Conservation (phyloP, 1,140 invertebrate species). For the Papilio aristodemus region DNA sequence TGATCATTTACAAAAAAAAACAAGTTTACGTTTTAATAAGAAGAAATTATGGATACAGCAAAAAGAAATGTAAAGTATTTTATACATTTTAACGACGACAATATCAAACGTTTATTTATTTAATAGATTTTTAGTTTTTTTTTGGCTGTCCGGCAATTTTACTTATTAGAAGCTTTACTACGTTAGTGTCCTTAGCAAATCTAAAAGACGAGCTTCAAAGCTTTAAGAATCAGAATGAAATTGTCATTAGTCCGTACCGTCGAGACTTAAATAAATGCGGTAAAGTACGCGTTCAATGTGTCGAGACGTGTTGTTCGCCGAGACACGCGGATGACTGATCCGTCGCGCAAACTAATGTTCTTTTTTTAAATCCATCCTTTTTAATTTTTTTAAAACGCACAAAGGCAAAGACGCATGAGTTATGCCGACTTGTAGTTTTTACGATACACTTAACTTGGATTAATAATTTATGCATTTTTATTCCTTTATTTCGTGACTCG, state of each 20-base stretch:
- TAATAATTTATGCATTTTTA: constrained; percentile 71
- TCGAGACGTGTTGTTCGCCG: constrained; percentile 64
- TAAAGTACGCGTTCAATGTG: constrained; percentile 49
- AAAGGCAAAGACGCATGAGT: constrained; percentile 72
- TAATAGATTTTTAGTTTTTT: neutral
- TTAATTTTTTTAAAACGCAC: constrained; percentile 72
- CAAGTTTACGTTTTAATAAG: neutral
- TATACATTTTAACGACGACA: neutral
- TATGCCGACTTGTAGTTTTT: constrained; percentile 77
- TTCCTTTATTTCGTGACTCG: constrained; percentile 53
- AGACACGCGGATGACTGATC: constrained; percentile 74
- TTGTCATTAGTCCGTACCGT: constrained; percentile 60
- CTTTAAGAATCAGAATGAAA: constrained; percentile 56
- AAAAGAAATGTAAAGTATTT: neutral
- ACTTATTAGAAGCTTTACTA: neutral
- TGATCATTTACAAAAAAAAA: neutral
- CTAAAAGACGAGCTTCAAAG: constrained; percentile 3
- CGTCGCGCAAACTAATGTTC: constrained; percentile 74
- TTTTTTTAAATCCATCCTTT: constrained; percentile 64
- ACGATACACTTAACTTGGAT: constrained; percentile 73
- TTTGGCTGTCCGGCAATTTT: neutral
- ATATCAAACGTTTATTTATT: neutral
- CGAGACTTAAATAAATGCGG: constrained; percentile 48
- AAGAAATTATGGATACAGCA: neutral
- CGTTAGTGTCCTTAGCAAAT: neutral